A percentile compares a stretch with the other conserved stretches of the same genome.
Conservation (phyloP, 2,797 vertebrate species). For the Manis crassicaudata region DNA sequence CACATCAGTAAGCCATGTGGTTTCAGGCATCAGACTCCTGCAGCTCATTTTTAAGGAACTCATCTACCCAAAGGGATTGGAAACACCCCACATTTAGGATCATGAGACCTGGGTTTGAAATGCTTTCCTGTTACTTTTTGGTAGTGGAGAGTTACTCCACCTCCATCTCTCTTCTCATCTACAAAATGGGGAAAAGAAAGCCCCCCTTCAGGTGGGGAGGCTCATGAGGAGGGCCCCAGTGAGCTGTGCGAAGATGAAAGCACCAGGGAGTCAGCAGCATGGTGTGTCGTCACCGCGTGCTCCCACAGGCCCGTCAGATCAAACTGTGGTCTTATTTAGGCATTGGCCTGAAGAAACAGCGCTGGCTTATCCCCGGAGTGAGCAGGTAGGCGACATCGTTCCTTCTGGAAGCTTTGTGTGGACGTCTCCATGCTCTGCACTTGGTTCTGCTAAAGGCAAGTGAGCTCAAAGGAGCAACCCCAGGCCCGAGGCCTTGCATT, state of each 20-base stretch:
- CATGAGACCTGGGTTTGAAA: not conserved
- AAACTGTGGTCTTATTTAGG: not conserved
- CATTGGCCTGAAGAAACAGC: not conserved
- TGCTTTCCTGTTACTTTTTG: not conserved
- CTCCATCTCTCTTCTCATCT: slow-evolving; percentile 1
- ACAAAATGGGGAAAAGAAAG: not conserved
- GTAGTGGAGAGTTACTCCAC: not conserved
- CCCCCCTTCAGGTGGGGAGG: not conserved
- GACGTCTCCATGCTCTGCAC: accelerated
- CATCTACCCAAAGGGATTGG: not conserved
- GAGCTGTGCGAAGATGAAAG: slow-evolving; percentile 22
- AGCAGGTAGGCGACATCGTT: not conserved
- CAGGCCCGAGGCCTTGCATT: not conserved
- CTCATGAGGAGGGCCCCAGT: not conserved
- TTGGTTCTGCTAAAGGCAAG: not conserved
- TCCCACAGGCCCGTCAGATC: not conserved
- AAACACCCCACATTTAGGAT: not conserved
- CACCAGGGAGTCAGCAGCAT: not conserved
- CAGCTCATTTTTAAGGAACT: slow-evolving; percentile 44
- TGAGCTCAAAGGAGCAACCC: not conserved
- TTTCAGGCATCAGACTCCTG: slow-evolving; percentile 33
- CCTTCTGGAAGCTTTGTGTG: not conserved
- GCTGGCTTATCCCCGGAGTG: not conserved
- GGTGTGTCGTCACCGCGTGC: not conserved
- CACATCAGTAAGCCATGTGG: slow-evolving; percentile 19